A percentile compares a stretch with the other conserved stretches of the same genome.
These are phyloP conservation scores for Syritta pipiens DNA, from an alignment of 2,888 invertebrate genomes.

Conservation along the genomic window DNA sequence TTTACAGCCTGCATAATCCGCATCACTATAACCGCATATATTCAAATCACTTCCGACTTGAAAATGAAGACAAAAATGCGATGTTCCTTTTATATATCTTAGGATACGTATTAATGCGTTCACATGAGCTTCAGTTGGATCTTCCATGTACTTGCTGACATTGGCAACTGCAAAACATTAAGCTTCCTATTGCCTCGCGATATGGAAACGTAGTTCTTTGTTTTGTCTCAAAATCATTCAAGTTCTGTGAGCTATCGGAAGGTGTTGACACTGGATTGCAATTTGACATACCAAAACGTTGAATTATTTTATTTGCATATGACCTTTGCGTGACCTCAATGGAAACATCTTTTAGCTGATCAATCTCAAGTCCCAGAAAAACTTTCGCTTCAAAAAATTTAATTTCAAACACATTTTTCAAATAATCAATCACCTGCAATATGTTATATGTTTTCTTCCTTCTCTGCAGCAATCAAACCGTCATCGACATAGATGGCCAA, in stretches of 20 bases:
- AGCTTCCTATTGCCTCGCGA: conserved; percentile 48
- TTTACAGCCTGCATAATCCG: conserved; percentile 32
- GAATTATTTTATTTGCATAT: not conserved
- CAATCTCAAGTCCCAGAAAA: conserved; percentile 45
- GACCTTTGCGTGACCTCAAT: not conserved
- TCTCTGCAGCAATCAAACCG: conserved; percentile 48
- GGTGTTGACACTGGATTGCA: not conserved
- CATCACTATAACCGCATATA: conserved; percentile 20
- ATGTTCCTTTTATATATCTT: conserved; percentile 46
- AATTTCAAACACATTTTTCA: conserved; percentile 41
- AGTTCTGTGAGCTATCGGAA: not conserved
- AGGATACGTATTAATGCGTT: conserved; percentile 36
- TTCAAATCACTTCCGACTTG: not conserved
- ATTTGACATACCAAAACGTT: not conserved
- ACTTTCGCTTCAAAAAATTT: conserved; percentile 41
- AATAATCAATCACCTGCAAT: conserved; percentile 23
- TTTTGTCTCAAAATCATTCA: too few species aligned
- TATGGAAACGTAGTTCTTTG: too few species aligned
- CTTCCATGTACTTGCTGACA: conserved; percentile 37
- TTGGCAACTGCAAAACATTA: conserved; percentile 40
- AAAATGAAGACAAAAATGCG: conserved; percentile 27
- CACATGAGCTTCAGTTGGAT: conserved; percentile 12
- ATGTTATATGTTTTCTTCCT: conserved; percentile 40
- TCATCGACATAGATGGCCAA: conserved; percentile 72
- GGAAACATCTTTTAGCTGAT: not conserved